phyloP scores from a whole-genome alignment of 2,888 invertebrate genomes.

The Drosophila heteroneura region DNA sequence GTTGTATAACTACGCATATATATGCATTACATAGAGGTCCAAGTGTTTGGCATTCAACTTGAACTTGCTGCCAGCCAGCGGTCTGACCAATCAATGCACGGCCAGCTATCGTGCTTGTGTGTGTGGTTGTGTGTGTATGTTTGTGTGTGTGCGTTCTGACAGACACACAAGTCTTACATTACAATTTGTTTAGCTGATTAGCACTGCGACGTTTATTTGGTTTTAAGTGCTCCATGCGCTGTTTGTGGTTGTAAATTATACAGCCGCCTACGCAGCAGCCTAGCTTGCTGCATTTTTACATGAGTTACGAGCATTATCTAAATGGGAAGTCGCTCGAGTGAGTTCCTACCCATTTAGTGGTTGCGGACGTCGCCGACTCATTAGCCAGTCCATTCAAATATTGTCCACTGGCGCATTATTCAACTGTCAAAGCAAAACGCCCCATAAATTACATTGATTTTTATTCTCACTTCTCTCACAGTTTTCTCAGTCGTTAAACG shows the following conservation, averaged over 20 bases:
- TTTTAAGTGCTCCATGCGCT: constrained; percentile 52
- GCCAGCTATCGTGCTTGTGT: constrained; percentile 2
- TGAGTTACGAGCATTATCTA: constrained; percentile 59
- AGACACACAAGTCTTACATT: constrained; percentile 38
- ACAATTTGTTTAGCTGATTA: constrained; percentile 69
- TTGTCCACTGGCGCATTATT: constrained; percentile 30
- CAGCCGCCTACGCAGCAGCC: constrained; percentile 49
- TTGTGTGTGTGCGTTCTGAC: constrained; percentile 44
- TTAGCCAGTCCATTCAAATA: constrained; percentile 46
- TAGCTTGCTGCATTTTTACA: constrained; percentile 41
- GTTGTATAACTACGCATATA: background rate
- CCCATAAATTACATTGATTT: constrained; percentile 19
- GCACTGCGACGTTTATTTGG: constrained; percentile 56
- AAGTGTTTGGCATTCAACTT: constrained; percentile 80
- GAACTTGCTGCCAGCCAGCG: constrained; percentile 69
- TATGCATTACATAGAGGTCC: constrained; percentile 12
- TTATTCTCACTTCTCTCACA: constrained; percentile 2
- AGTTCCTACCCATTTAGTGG: constrained; percentile 14
- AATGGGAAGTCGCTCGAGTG: constrained; percentile 39
- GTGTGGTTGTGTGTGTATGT: constrained; percentile 3
- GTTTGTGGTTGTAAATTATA: constrained; percentile 78
- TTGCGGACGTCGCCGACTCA: constrained; percentile 22
- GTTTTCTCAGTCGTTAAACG: constrained; percentile 55
- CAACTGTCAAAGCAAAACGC: constrained; percentile 36
- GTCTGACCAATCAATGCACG: constrained; percentile 32